A percentile compares a stretch with the other conserved stretches of the same genome.
Evolutionary conservation across 2,113 vertebrate genomes (phyloP).

Genomic region (Passer montanus): DNA sequence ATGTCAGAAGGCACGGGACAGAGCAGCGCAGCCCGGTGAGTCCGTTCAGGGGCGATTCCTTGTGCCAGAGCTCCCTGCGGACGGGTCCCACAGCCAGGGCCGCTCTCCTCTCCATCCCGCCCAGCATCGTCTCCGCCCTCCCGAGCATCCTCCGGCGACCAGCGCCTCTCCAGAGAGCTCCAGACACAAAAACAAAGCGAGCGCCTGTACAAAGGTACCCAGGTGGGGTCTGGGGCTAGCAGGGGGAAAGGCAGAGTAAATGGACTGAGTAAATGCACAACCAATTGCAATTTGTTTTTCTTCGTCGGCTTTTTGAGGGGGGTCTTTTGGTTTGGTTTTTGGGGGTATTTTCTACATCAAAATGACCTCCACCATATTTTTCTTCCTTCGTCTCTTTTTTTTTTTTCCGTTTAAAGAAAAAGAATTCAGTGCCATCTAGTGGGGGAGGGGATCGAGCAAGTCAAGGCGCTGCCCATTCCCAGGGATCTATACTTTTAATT

Average conservation of each 20-base stretch:
- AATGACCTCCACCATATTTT: constrained; percentile 72
- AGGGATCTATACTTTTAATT: background rate
- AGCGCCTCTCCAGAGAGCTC: background rate
- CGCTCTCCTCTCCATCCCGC: background rate
- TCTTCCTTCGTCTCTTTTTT: background rate
- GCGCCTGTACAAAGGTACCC: background rate
- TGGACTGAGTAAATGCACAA: background rate
- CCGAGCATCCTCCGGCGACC: background rate
- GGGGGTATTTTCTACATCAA: background rate
- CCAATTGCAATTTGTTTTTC: background rate
- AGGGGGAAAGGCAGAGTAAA: background rate
- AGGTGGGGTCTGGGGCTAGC: background rate
- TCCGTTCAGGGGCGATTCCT: background rate
- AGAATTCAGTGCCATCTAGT: constrained; percentile 83
- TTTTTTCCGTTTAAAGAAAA: constrained; percentile 42
- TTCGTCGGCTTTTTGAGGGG: background rate
- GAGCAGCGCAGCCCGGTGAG: background rate
- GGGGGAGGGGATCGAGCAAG: constrained; percentile 73
- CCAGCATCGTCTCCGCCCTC: background rate
- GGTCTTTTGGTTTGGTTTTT: background rate
- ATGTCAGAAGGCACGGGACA: background rate
- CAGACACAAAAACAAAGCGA: background rate
- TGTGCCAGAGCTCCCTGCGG: background rate
- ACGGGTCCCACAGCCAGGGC: background rate
- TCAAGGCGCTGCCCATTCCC: background rate